Evolutionary conservation across 2,888 invertebrate species (phyloP).

Genomic region (Pterostichus niger): DNA sequence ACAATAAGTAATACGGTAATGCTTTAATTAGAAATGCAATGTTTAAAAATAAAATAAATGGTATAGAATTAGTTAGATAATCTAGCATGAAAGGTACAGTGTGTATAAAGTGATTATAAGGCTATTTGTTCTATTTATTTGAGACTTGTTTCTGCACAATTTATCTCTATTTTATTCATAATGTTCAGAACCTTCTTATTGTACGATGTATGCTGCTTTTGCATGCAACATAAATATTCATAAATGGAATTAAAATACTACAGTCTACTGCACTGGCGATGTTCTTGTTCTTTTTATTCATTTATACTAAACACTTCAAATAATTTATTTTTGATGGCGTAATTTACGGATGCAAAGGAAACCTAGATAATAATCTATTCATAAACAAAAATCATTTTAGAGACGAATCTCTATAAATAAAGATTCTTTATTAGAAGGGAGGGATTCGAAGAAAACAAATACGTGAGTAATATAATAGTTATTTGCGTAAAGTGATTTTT

Average conservation of each 20-base stretch:
- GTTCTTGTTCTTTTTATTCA: neutral
- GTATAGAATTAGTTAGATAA: neutral
- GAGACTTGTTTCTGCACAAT: slow-evolving; percentile 24
- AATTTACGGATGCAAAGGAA: too few relatives aligned
- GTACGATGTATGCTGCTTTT: slow-evolving; percentile 12
- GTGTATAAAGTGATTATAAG: slow-evolving; percentile 19
- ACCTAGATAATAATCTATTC: too few relatives aligned
- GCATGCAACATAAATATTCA: slow-evolving; percentile 53
- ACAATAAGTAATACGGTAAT: neutral
- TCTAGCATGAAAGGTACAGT: slow-evolving; percentile 1
- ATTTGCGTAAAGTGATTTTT: too few relatives aligned
- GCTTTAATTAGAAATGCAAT: neutral
- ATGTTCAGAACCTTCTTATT: slow-evolving; percentile 39
- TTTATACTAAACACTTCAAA: neutral
- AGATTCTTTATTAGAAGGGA: too few relatives aligned
- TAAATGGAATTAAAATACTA: slow-evolving; percentile 43
- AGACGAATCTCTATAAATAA: too few relatives aligned
- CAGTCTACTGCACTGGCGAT: neutral
- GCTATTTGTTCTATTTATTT: slow-evolving; percentile 20
- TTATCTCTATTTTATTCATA: slow-evolving; percentile 50
- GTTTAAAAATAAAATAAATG: neutral
- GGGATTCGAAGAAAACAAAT: too few relatives aligned
- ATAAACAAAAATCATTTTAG: too few relatives aligned
- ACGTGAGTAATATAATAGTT: too few relatives aligned
- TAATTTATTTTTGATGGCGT: neutral